Evolutionary conservation across 2,888 invertebrate genomes (phyloP).

Genomic region (Leucania comma): DNA sequence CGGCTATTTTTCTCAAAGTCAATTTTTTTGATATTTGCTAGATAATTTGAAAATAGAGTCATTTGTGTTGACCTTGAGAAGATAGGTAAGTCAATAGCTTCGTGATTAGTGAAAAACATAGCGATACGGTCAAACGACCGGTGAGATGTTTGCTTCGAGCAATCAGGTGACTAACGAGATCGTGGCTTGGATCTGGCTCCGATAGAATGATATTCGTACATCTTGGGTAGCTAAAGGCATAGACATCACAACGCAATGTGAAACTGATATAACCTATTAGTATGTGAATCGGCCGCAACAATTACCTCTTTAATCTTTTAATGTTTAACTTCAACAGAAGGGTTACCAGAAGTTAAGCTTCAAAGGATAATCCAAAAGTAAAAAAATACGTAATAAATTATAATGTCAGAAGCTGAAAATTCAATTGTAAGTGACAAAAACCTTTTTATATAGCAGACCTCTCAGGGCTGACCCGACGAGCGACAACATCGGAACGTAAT

Average conservation of each 20-base stretch:
- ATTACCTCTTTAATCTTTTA: neutral
- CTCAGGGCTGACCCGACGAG: neutral
- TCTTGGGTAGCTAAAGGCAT: neutral
- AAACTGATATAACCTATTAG: neutral
- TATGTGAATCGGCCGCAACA: neutral
- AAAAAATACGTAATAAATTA: neutral
- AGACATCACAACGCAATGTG: no score
- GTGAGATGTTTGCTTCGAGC: no score
- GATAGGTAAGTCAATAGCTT: neutral
- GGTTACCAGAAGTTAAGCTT: neutral
- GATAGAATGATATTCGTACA: neutral
- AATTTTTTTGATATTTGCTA: neutral
- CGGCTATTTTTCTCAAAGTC: neutral
- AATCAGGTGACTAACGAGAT: neutral
- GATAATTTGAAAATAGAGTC: neutral
- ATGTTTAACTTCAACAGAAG: neutral
- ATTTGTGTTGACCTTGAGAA: neutral
- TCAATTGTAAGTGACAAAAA: neutral
- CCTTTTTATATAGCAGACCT: neutral
- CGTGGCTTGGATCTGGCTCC: neutral
- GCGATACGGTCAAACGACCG: no score
- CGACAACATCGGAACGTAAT: constrained; percentile 10
- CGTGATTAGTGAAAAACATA: neutral
- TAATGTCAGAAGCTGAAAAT: neutral
- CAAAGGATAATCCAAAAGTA: neutral